These are phyloP conservation scores for Gambelia wislizenii DNA, from an alignment of 2,797 vertebrate genomes.

Conservation along the genomic window DNA sequence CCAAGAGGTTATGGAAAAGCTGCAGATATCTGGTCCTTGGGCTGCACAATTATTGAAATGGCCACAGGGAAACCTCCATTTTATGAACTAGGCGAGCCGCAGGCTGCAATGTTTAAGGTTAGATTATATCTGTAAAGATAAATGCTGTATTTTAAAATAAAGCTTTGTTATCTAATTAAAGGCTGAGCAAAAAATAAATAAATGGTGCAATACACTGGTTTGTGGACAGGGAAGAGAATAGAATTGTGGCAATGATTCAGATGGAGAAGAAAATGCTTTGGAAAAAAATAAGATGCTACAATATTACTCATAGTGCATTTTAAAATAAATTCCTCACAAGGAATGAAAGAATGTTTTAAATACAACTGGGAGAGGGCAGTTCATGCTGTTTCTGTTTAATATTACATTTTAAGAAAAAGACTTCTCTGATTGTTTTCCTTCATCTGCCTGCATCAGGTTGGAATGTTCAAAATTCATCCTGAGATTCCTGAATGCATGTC, in stretches of 20 bases:
- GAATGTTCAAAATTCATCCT: slow-evolving; percentile 99
- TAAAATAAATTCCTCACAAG: background rate
- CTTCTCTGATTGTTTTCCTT: background rate
- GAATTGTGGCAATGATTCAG: slow-evolving; percentile 29
- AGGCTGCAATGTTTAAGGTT: slow-evolving; percentile 99
- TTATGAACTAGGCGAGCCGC: slow-evolving; percentile 96
- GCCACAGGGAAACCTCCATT: slow-evolving; percentile 97
- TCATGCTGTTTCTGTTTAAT: background rate
- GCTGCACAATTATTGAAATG: slow-evolving; percentile 99
- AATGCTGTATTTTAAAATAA: slow-evolving; percentile 1
- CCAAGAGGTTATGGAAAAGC: slow-evolving; percentile 96
- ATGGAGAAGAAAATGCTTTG: slow-evolving; percentile 33
- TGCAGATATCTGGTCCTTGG: slow-evolving; percentile 98
- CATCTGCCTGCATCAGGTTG: slow-evolving; percentile 83
- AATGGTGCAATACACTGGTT: background rate
- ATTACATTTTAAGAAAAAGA: background rate
- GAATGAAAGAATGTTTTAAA: background rate
- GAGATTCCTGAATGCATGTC: slow-evolving; percentile 99
- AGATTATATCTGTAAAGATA: slow-evolving; percentile 52
- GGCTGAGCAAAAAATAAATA: slow-evolving; percentile 10
- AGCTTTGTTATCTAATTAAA: slow-evolving; percentile 17
- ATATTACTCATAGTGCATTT: background rate
- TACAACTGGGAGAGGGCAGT: background rate
- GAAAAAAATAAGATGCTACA: slow-evolving; percentile 17
- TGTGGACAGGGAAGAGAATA: slow-evolving; percentile 2